These are phyloP conservation scores for Temnothorax unifasciatus DNA, from an alignment of 2,888 invertebrate genomes.

Conservation along the genomic window DNA sequence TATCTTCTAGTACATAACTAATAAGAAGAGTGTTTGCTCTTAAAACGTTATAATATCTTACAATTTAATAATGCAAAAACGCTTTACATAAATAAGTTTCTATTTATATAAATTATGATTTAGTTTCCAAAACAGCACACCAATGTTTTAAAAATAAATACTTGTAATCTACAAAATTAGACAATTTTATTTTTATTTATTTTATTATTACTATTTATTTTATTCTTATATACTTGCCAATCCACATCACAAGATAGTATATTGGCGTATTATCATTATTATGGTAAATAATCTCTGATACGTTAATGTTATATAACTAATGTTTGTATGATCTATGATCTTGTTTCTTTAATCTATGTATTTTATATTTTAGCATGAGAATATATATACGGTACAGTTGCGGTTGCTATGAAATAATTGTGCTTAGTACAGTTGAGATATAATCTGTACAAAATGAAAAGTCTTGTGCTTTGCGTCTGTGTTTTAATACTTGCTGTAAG, in stretches of 20 bases:
- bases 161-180: no score
- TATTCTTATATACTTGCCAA: background rate
- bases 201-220: background rate
- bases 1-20: no score
- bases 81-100: background rate
- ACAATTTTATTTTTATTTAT: background rate
- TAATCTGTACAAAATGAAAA: conserved; percentile 12
- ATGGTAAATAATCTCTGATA: background rate
- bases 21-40: no score
- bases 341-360: conserved; percentile 3
- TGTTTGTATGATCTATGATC: background rate
- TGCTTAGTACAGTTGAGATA: background rate
- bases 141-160: background rate
- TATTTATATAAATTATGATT: background rate
- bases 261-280: background rate
- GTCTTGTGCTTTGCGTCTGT: background rate
- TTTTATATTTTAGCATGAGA: background rate
- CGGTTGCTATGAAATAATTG: background rate
- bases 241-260: background rate
- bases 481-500: conserved; percentile 17
- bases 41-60: no score
- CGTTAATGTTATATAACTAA: background rate
- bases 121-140: background rate
- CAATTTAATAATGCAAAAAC: no score
- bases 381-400: background rate